Evolutionary conservation across 2,113 vertebrate genomes (phyloP).

Genomic region (Gallinago jamesoni): DNA sequence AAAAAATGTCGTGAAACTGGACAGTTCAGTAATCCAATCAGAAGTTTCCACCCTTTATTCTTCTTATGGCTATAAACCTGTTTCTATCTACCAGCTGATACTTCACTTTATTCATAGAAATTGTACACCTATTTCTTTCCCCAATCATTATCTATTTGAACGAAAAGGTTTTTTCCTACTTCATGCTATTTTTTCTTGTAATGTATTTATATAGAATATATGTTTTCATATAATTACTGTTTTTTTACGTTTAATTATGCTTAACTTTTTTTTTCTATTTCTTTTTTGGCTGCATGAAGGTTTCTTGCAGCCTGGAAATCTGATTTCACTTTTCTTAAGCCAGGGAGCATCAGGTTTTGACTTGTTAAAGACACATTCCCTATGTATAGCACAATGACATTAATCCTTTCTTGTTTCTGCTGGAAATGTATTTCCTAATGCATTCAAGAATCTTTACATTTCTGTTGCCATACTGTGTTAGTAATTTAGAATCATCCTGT

Average conservation of each 20-base stretch:
- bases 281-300: neutral
- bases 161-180: neutral
- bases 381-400: neutral
- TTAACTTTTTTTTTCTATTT: neutral
- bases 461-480: neutral
- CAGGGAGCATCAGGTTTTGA: neutral
- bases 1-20: neutral
- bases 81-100: neutral
- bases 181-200: neutral
- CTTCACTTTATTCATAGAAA: neutral
- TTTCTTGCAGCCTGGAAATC: neutral
- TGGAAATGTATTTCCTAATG: neutral
- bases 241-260: neutral
- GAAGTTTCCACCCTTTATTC: neutral
- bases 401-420: neutral
- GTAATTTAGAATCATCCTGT: neutral
- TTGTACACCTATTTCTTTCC: neutral
- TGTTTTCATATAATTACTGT: neutral
- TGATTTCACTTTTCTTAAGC: neutral
- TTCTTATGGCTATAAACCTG: neutral
- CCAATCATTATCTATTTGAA: neutral
- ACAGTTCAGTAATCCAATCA: neutral
- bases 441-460: neutral
- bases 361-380: neutral
- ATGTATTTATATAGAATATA: neutral